Evolutionary conservation across 2,888 invertebrate genomes (phyloP).

Genomic region (Sarcophaga carnaria): DNA sequence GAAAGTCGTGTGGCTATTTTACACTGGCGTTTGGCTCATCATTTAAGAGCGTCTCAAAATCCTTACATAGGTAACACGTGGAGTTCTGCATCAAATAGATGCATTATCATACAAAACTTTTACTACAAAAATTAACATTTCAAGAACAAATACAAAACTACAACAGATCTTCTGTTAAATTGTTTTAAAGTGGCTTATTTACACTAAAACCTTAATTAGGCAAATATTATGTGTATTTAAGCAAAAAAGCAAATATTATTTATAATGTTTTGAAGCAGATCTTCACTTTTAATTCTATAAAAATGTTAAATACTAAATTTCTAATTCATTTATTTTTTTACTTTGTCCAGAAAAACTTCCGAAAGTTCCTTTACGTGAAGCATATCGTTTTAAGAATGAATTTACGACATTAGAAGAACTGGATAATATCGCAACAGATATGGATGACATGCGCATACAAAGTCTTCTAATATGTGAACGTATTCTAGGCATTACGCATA

Average conservation of each 20-base stretch:
- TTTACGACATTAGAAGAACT: conserved; percentile 89
- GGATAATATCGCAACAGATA: conserved; percentile 88
- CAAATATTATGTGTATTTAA: too few species aligned
- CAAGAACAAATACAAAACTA: too few species aligned
- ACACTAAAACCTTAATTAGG: too few species aligned
- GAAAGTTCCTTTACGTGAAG: conserved; percentile 83
- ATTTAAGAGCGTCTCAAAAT: conserved; percentile 83
- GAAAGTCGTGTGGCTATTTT: conserved; percentile 87
- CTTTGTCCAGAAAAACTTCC: conserved; percentile 83
- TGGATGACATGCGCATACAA: conserved; percentile 93
- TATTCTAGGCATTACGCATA: conserved; percentile 92
- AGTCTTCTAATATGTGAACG: conserved; percentile 93
- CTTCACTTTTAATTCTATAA: background rate
- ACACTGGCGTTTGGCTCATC: conserved; percentile 91
- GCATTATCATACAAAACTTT: too few species aligned
- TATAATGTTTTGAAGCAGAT: too few species aligned
- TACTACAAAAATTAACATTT: too few species aligned
- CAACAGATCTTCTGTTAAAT: too few species aligned
- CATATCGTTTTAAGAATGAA: conserved; percentile 88
- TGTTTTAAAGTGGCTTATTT: too few species aligned
- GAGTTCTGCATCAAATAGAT: too few species aligned
- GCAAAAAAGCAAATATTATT: too few species aligned
- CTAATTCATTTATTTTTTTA: background rate
- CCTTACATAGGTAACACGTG: conserved; percentile 77
- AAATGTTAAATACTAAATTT: background rate